phyloP scores from a whole-genome alignment of 2,888 invertebrate genomes.

The Parascotia fuliginaria region DNA sequence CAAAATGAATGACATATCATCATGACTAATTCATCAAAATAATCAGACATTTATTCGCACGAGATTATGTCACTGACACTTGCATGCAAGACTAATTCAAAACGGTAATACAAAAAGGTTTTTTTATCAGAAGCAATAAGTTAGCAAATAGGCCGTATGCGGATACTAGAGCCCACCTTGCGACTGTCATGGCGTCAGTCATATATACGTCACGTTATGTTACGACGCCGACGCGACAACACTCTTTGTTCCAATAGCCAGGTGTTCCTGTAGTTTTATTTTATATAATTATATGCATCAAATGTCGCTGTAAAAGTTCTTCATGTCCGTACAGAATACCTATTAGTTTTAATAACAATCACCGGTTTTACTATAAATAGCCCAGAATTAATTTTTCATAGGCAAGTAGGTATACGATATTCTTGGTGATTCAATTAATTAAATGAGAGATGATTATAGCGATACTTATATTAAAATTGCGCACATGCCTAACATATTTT shows the following conservation, averaged over 20 bases:
- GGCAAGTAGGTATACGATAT: too few relatives aligned
- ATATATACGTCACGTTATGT: conserved; percentile 41
- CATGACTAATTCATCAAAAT: conserved; percentile 51
- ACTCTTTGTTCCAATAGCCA: conserved; percentile 41
- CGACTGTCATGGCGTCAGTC: conserved; percentile 40
- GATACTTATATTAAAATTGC: too few relatives aligned
- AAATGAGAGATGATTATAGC: too few relatives aligned
- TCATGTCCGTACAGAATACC: too few relatives aligned
- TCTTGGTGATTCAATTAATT: too few relatives aligned
- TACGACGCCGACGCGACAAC: conserved; percentile 17
- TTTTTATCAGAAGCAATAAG: conserved; percentile 30
- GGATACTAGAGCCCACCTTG: conserved; percentile 57
- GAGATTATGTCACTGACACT: conserved; percentile 23
- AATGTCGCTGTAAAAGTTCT: conserved; percentile 12
- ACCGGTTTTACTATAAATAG: too few relatives aligned
- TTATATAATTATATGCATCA: neutral
- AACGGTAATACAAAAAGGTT: conserved; percentile 10
- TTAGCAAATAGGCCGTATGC: conserved; percentile 44
- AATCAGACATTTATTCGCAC: conserved; percentile 48
- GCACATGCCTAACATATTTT: too few relatives aligned
- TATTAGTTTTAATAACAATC: too few relatives aligned
- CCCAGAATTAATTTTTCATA: too few relatives aligned
- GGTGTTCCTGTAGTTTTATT: conserved; percentile 31
- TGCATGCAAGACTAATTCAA: conserved; percentile 11
- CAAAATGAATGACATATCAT: conserved; percentile 43